Evolutionary conservation across 2,888 invertebrate species (phyloP), one percentile per base, ranked within the genome.

Genomic region (Latrodectus hesperus): DNA sequence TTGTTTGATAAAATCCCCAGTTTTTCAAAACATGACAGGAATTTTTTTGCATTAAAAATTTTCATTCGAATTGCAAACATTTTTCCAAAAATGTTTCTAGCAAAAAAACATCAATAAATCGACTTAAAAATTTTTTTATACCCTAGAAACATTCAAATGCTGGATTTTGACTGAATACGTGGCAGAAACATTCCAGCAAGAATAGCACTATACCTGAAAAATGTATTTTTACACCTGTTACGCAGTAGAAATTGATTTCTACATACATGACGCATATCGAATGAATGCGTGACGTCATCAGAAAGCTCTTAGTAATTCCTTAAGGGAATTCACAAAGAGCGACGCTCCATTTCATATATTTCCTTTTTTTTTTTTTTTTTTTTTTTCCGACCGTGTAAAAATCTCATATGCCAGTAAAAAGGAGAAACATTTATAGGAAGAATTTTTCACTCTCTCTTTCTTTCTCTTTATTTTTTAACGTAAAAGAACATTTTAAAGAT

Each of bases 261-360:
- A 51, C 74, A 75, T 75, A 70, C 75, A 55, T 82, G 82, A 82
- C 82, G 82, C 82, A 82, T 82, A 75, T 82, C 82, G 52, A 74
- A 65, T 65, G 67, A 38, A 73, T 65, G 73, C 60, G 70, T 82
- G 82, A 82, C 82, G 82, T 82, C 82, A 82, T 38, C 38, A 82
- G 70, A 17, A 17, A 17, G 79, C 79, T 38, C 38, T 38, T 38
- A 1, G 38, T 38, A 72, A 80, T 64, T 80, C 80, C 82, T 9
- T 11, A 22, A 68, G 82, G 70, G 82, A 82, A 73, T 81, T 73
- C 64, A 80, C 60, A 67, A 53, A 73, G 67, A 53, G 60, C 65
- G 65, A 26, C 26, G 52, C 51, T 81, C 64, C n/a, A 64, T 55
- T 72, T 81, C 60, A 16, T 60, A 11, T 60, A 60, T 60, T 60